Conservation (phyloP, 2,797 vertebrate species). For the Lycodopsis pacificus region DNA sequence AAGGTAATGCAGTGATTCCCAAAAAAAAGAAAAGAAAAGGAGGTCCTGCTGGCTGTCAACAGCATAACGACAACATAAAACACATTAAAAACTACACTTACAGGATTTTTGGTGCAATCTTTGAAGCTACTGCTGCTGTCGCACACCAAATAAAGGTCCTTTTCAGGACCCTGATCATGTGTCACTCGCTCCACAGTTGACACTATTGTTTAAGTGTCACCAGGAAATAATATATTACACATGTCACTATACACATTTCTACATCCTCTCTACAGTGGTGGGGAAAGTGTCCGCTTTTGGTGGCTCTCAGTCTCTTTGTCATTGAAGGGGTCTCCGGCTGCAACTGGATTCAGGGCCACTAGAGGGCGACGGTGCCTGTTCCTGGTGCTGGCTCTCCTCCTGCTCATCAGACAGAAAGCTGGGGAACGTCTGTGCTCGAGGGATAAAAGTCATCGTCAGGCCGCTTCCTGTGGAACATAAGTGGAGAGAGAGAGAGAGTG, state of each 20-base stretch:
- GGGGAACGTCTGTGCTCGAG: conserved; percentile 96
- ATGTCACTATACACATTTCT: conserved; percentile 79
- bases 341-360: conserved; percentile 88
- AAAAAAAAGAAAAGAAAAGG: background rate
- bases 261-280: conserved; percentile 74
- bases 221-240: conserved; percentile 79
- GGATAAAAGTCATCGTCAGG: conserved; percentile 90
- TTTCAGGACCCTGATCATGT: conserved; percentile 35
- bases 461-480: conserved; percentile 81
- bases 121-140: conserved; percentile 71
- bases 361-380: conserved; percentile 83
- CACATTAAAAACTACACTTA: conserved; percentile 59
- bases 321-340: conserved; percentile 90
- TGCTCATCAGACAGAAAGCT: conserved; percentile 91
- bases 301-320: conserved; percentile 79
- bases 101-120: conserved; percentile 76
- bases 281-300: conserved; percentile 79
- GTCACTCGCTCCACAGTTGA: conserved; percentile 70
- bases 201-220: conserved; percentile 67
- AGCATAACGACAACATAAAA: conserved; percentile 53
- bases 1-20: conserved; percentile 14
- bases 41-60: conserved; percentile 25
- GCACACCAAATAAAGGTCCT: conserved; percentile 47
- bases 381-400: conserved; percentile 85
- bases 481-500: background rate